Conservation (phyloP, 2,797 vertebrate genomes). For the Platyrinchus mystaceus region DNA sequence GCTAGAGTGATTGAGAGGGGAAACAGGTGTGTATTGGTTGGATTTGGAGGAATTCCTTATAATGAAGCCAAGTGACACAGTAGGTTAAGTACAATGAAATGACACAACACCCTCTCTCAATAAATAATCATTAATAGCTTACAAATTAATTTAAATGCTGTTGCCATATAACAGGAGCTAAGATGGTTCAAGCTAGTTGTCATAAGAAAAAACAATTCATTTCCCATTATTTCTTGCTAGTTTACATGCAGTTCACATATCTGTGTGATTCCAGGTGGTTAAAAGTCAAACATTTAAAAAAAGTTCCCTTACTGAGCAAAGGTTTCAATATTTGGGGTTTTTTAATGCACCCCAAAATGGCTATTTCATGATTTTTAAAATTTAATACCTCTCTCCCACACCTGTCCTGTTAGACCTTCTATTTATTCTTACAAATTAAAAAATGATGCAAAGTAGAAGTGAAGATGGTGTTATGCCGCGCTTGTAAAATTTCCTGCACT, state of each 20-base stretch:
- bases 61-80: not conserved
- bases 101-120: not conserved
- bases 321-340: not conserved
- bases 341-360: not conserved
- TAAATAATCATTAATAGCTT: constrained; percentile 7
- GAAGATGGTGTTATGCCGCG: not conserved
- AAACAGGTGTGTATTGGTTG: not conserved
- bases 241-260: not conserved
- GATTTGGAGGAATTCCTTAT: not conserved
- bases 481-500: not conserved
- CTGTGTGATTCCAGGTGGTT: not conserved
- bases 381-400: not conserved
- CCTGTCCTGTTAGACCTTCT: not conserved
- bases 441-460: not conserved
- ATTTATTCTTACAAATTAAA: not conserved
- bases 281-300: not conserved
- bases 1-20: not conserved
- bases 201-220: not conserved
- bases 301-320: not conserved
- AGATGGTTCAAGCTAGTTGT: not conserved
- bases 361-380: not conserved
- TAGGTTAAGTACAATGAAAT: not conserved
- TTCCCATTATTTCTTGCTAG: constrained; percentile 1
- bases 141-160: not conserved
- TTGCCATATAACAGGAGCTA: not conserved